A percentile compares a stretch with the other conserved stretches of the same genome.
These are phyloP conservation scores for Pemphigus obesinymphae DNA, from an alignment of 1,140 invertebrate species.

Conservation along the genomic window DNA sequence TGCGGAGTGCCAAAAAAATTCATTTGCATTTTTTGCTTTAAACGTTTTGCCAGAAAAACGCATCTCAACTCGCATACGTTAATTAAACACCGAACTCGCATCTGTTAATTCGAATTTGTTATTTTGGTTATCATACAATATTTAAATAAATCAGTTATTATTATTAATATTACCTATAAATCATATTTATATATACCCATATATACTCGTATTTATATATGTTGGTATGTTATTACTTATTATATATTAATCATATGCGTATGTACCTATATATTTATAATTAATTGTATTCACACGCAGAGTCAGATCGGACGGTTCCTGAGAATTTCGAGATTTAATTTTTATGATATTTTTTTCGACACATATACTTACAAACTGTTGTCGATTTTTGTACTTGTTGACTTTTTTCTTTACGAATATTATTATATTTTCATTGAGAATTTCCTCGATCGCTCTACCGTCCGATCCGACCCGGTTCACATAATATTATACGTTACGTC, in stretches of 20 bases:
- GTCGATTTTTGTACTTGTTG: no score
- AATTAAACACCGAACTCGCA: constrained; percentile 9
- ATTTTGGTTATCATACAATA: neutral
- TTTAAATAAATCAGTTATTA: neutral
- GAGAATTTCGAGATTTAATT: no score
- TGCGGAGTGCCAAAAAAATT: constrained; percentile 52
- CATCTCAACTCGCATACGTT: constrained; percentile 35
- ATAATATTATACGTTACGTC: neutral
- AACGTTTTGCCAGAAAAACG: constrained; percentile 41
- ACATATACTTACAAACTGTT: no score
- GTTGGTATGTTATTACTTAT: neutral
- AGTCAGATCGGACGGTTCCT: no score
- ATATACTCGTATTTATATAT: no score
- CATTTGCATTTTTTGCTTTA: constrained; percentile 49
- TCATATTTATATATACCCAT: no score
- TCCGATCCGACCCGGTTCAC: no score
- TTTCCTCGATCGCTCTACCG: no score
- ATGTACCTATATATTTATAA: neutral
- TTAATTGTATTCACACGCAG: neutral
- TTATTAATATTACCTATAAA: no score
- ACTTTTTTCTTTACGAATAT: no score
- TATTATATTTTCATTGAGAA: no score
- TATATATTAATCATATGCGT: neutral
- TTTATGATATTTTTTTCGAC: no score
- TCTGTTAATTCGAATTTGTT: neutral